Base-by-base conservation (phyloP, 1,140 invertebrate species). In the Scaptomyza hsui region DNA sequence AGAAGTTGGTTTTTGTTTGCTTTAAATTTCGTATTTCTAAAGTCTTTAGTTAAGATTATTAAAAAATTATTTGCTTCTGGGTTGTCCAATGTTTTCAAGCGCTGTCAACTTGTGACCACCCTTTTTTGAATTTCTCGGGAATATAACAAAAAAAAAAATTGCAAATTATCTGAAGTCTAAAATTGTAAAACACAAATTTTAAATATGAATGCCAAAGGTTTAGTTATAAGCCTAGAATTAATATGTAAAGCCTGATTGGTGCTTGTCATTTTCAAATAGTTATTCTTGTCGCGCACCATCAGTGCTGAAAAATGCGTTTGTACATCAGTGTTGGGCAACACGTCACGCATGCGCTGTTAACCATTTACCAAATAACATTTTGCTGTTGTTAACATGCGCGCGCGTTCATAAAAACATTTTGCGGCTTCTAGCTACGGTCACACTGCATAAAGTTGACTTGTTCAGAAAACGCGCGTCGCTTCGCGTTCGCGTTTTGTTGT, bases 401-500 rank as follows among this genome's bases (percentile, higher is more conserved):
- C 52, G 60, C 61, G 44, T 61, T 61, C 18, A 26, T 37, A 15
- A 12, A 62, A 62, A 69, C 59, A 55, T 69, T 70, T 70, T 62
- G 16, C 37, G 44, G 18, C 64, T 51, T 12, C 37, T 16, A 41
- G 15, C 51, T 64, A 71, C 52, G 68, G 68, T 51, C 61, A 65
- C 72, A 75, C 68, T 59, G 61, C 35, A 45, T 53, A 70, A 37
- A 68, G 63, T 61, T 62, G 60, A 65, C 52, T 82, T 67, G 78
- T 78, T 82, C 53, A 63, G 57, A 78, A 78, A 78, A 52, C 57
- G 70, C 77, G 82, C 81, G 77, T 81, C 74, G 74, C 79, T 75
- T 81, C 79, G 79, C 78, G 68, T 70, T 63, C 35, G 65, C 42
- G 57, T 69, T 81, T 79, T 81, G 69, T 83, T 82, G 56, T 69